Evolutionary conservation across 1,140 invertebrate genomes (phyloP).

Genomic region (Leptopilina clavipes): DNA sequence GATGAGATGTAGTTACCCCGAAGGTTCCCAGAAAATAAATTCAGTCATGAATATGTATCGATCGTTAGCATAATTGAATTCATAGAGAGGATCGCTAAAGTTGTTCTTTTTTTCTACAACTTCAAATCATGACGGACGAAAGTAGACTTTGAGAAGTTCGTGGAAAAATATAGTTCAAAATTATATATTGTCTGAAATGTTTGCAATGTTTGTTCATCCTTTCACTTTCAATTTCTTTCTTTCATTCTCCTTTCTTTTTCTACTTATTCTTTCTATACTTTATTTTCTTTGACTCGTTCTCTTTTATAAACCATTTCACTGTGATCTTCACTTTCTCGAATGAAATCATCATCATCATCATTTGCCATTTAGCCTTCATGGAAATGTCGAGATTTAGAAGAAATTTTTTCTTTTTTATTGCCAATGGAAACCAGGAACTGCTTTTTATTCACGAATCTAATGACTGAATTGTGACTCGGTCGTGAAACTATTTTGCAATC

Average conservation of each 20-base stretch:
- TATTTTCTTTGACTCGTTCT: neutral
- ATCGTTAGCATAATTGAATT: conserved; percentile 64
- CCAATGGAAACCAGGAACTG: neutral
- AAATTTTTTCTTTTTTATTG: neutral
- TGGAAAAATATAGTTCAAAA: conserved; percentile 4
- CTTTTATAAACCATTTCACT: too few relatives aligned
- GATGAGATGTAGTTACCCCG: conserved; percentile 63
- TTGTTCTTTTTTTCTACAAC: conserved; percentile 8
- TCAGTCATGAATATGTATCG: conserved; percentile 69
- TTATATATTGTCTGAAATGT: neutral
- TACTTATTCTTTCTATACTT: too few relatives aligned
- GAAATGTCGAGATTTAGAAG: neutral
- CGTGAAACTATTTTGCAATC: neutral
- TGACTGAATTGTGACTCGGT: conserved; percentile 12
- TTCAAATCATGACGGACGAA: conserved; percentile 42
- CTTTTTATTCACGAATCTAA: conserved; percentile 10
- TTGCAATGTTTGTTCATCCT: neutral
- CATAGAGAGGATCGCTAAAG: conserved; percentile 53
- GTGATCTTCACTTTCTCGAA: conserved; percentile 13
- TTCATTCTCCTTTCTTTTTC: neutral
- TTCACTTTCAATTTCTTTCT: conserved; percentile 17
- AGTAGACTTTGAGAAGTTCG: conserved; percentile 15
- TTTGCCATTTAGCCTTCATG: neutral
- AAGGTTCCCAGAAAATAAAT: conserved; percentile 66
- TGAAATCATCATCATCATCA: neutral